A percentile compares a stretch with the other conserved stretches of the same genome.
Evolutionary conservation across 2,113 vertebrate genomes (phyloP).

Genomic region (Neotragus moschatus): DNA sequence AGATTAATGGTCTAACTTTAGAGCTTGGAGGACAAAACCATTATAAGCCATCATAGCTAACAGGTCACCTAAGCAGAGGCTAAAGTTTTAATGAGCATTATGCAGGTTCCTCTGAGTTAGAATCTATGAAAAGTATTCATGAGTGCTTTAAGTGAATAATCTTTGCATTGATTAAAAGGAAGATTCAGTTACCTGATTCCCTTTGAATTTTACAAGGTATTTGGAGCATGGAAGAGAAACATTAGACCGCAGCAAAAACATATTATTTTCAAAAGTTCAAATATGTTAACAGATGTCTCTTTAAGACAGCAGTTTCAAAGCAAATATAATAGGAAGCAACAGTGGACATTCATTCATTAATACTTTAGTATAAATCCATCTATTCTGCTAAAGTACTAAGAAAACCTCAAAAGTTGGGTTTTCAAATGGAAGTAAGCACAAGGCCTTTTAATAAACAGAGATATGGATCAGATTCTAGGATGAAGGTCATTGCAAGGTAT

Average conservation of each 20-base stretch:
- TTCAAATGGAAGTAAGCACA: not conserved
- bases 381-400: not conserved
- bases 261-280: not conserved
- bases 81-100: slow-evolving; percentile 8
- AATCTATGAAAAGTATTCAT: not conserved
- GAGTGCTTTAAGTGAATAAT: not conserved
- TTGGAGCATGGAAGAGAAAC: not conserved
- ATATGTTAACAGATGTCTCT: not conserved
- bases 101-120: not conserved
- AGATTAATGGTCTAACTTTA: slow-evolving; percentile 11
- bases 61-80: not conserved
- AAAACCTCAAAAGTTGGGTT: not conserved
- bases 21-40: not conserved
- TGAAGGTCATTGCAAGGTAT: not conserved
- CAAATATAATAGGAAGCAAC: not conserved
- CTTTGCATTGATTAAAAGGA: not conserved
- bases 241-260: not conserved
- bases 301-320: not conserved
- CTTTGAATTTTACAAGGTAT: not conserved
- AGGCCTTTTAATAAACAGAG: not conserved
- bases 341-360: not conserved
- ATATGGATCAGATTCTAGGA: not conserved
- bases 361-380: not conserved
- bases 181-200: not conserved
- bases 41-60: not conserved